Evolutionary conservation across 2,113 vertebrate species (phyloP), one percentile per base, ranked within the genome.

Genomic region (Vireo altiloquus): DNA sequence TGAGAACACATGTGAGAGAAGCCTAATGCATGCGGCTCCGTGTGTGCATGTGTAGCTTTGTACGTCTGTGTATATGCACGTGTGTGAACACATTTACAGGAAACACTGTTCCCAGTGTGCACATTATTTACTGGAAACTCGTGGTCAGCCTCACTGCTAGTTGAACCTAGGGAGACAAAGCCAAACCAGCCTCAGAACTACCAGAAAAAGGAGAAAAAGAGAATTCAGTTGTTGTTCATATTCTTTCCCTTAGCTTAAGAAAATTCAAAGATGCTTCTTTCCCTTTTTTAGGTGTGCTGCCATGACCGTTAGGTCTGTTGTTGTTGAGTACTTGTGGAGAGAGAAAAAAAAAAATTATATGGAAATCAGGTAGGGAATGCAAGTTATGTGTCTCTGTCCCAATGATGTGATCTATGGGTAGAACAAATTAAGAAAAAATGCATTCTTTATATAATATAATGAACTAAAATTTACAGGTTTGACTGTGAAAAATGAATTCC

Each of bases 21-120:
- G n/a, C n/a, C n/a, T 3, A 2, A 37, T 40, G 4, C 19, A 11
- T 11, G 13, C 30, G 24, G 5, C 22, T 40, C 0, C 27, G 18
- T 17, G 60, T 40, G 22, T n/a, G 12, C 21, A 7, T 28, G 10
- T n/a, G 19, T 12, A 47, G 23, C 27, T 49, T 70, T 81, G 10
- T 16, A 44, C 23, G 33, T 6, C 7, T 27, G 31, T 57, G 30
- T 37, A 27, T 13, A 20, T 44, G 13, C 1, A 3, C 20, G 4
- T 31, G 6, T 25, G 18, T 3, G 2, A 13, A 30, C 33, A 19
- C 2, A 28, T 47, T 91, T 75, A 64, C 31, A 54, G 13, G 33
- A 59, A 89, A 60, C 18, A 4, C 12, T 59, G 18, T 54, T 87
- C 20, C 28, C 33, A 66, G 5, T 31, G 28, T 56, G 13, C 16